phyloP scores from a whole-genome alignment of 2,797 vertebrate species.

The Discoglossus pictus region DNA sequence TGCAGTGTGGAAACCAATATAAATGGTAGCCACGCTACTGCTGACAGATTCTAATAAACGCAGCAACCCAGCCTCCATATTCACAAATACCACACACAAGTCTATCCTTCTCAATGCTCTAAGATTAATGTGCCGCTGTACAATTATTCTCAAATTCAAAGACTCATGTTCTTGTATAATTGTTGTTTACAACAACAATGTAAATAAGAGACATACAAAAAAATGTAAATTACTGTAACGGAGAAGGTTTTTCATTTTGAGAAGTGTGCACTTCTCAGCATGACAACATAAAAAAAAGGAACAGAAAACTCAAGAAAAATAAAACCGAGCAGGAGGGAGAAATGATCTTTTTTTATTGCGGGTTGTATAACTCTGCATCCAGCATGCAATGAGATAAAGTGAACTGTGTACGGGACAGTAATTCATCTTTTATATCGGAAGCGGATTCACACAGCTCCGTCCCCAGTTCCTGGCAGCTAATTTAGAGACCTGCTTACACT shows the following conservation, averaged over 20 bases:
- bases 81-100: background rate
- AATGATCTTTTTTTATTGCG: slow-evolving; percentile 50
- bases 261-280: slow-evolving; percentile 38
- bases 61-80: background rate
- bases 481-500: slow-evolving; percentile 49
- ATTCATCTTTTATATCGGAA: slow-evolving; percentile 51
- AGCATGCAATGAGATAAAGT: slow-evolving; percentile 47
- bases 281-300: slow-evolving; percentile 21
- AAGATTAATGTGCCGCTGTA: slow-evolving; percentile 38
- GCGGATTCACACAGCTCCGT: slow-evolving; percentile 32
- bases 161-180: slow-evolving; percentile 29
- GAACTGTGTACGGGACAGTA: slow-evolving; percentile 47
- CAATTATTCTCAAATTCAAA: slow-evolving; percentile 35
- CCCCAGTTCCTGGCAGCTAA: slow-evolving; percentile 47
- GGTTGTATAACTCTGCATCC: slow-evolving; percentile 46
- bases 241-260: slow-evolving; percentile 42
- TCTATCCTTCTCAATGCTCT: background rate
- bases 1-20: slow-evolving; percentile 12
- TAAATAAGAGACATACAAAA: slow-evolving; percentile 37
- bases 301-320: slow-evolving; percentile 31
- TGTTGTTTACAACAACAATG: slow-evolving; percentile 32
- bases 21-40: slow-evolving; percentile 15
- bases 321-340: slow-evolving; percentile 30
- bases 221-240: slow-evolving; percentile 40
- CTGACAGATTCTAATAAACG: too few species aligned